A percentile compares a stretch with the other conserved stretches of the same genome.
These are phyloP conservation scores for Acinonyx jubatus DNA, from an alignment of 2,113 vertebrate species.

Conservation along the genomic window DNA sequence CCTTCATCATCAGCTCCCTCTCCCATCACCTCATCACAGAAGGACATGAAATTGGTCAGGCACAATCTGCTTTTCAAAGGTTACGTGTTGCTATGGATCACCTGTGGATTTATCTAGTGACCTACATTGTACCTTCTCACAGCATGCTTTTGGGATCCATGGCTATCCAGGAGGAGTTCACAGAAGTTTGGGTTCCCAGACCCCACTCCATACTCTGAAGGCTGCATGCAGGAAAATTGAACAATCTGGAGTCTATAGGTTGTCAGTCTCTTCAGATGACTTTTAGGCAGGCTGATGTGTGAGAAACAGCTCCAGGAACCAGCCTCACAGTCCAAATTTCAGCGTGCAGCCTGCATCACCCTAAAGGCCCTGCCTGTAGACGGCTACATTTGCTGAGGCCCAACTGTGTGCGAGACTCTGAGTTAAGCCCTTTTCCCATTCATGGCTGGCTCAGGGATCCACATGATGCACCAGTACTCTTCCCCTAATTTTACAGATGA, in stretches of 20 bases:
- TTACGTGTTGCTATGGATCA: neutral
- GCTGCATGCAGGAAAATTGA: neutral
- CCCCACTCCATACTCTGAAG: neutral
- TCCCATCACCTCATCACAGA: neutral
- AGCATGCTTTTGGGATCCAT: neutral
- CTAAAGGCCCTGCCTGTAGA: rapidly evolving
- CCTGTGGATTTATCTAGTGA: neutral
- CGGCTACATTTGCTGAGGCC: neutral
- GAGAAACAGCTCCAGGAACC: neutral
- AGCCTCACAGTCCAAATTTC: neutral
- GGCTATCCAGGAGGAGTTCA: neutral
- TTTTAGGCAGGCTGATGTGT: neutral
- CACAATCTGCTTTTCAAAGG: neutral
- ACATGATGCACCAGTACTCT: neutral
- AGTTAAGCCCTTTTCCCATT: neutral
- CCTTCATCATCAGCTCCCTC: neutral
- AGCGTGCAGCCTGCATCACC: neutral
- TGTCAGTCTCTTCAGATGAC: neutral
- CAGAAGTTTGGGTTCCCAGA: neutral
- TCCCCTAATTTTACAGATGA: neutral
- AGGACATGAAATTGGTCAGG: neutral
- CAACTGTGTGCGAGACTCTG: too few relatives aligned
- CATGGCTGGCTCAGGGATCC: neutral
- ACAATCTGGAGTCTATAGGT: neutral
- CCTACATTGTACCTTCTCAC: neutral